Conservation (phyloP, 1,140 invertebrate species). For the Bombus haemorrhoidalis region DNA sequence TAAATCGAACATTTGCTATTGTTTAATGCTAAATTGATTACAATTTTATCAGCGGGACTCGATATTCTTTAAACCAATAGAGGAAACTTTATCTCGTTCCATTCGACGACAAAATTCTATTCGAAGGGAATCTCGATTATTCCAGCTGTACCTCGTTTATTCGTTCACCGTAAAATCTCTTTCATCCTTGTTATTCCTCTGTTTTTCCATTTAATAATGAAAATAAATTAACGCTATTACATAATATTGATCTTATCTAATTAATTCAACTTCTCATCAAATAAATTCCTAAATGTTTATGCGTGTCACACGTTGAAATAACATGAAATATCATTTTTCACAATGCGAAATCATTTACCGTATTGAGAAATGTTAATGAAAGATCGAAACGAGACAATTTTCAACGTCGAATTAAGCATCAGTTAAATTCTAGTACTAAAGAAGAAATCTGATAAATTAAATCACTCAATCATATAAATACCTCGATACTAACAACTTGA, state of each 20-base stretch:
- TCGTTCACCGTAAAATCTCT: background rate
- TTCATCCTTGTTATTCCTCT: background rate
- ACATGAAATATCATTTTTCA: background rate
- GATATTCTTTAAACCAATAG: slow-evolving; percentile 32
- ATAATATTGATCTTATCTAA: too few species aligned
- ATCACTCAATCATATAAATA: too few species aligned
- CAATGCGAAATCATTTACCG: background rate
- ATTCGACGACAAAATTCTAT: slow-evolving; percentile 25
- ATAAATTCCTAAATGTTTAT: too few species aligned
- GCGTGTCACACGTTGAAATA: background rate
- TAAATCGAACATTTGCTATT: slow-evolving; percentile 8
- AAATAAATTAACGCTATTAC: too few species aligned
- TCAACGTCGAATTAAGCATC: too few species aligned
- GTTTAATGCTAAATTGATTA: slow-evolving; percentile 22
- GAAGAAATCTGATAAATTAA: too few species aligned
- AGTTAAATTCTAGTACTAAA: too few species aligned
- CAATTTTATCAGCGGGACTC: slow-evolving; percentile 22
- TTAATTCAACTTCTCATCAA: too few species aligned
- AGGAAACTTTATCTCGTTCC: slow-evolving; percentile 21
- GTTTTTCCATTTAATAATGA: background rate
- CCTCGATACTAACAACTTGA: background rate
- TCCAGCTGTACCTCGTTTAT: background rate
- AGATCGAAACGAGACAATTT: background rate
- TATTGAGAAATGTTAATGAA: too few species aligned
- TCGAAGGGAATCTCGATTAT: slow-evolving; percentile 25